Percentiles rank a stretch among this genome's conserved stretches.
phyloP scores from a whole-genome alignment of 2,888 invertebrate genomes.

The Drosophila setosimentum region DNA sequence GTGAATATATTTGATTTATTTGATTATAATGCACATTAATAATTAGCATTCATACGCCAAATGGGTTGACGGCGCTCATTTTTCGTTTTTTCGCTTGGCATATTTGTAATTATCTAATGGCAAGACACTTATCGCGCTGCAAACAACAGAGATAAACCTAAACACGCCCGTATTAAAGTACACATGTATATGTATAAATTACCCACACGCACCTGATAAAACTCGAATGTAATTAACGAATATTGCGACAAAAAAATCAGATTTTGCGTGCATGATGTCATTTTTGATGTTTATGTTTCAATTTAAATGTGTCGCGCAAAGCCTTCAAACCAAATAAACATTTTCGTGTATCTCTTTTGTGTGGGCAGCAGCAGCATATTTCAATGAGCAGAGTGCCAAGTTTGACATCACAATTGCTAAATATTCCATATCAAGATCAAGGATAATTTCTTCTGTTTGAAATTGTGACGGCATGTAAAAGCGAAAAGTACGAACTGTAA shows the following conservation, averaged over 20 bases:
- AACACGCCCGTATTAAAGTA: constrained; percentile 24
- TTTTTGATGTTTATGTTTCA: constrained; percentile 49
- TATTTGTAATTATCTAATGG: constrained; percentile 62
- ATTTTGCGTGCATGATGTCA: constrained; percentile 66
- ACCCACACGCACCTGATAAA: constrained; percentile 61
- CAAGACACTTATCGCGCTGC: constrained; percentile 59
- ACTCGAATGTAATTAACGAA: constrained; percentile 56
- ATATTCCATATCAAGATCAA: neutral
- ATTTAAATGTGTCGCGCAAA: constrained; percentile 51
- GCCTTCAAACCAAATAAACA: constrained; percentile 61
- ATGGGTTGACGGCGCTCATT: constrained; percentile 39
- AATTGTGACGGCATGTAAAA: constrained; percentile 35
- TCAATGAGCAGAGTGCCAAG: neutral
- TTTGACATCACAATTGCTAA: constrained; percentile 29
- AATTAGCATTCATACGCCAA: constrained; percentile 55
- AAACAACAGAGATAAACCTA: constrained; percentile 69
- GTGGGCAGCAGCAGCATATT: constrained; percentile 51
- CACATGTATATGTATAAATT: constrained; percentile 11
- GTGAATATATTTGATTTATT: constrained; percentile 22
- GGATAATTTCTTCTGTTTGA: neutral
- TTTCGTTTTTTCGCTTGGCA: constrained; percentile 14
- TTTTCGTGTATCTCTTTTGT: constrained; percentile 36
- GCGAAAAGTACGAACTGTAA: constrained; percentile 4
- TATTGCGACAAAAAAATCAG: constrained; percentile 54
- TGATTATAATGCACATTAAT: constrained; percentile 22